Evolutionary conservation across 2,797 vertebrate genomes (phyloP), one percentile per base, ranked within the genome.

Genomic region (Oreortyx pictus): DNA sequence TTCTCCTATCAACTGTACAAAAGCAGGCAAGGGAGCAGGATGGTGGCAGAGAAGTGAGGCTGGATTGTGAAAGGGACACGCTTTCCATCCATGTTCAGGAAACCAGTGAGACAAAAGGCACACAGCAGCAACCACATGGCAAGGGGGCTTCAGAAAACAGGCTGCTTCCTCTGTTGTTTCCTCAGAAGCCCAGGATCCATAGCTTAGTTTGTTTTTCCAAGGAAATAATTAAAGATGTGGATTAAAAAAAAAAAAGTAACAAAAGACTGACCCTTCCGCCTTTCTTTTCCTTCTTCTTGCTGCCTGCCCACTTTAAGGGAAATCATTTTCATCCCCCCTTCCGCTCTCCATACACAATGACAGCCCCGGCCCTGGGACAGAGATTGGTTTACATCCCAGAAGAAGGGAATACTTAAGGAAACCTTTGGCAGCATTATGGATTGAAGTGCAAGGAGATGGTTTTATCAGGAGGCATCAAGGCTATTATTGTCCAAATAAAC

Each of bases 201-300:
- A 82, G 61, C 95, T 62, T 46, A 49, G 54, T 92, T 93, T 98
- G 97, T 98, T 98, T 98, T 98, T 94, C 96, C 97, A 97, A 96
- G 98, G 98, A 98, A 98, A 98, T 98, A 95, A 98, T 98, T 98
- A 98, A 97, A 98, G 96, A 94, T 89, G 93, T 82, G 95, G 90
- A 96, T 95, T n/a, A n/a, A 52, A 91, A 90, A 91, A 88, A 79
- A 14, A 54, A 54, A 31, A 89, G 92, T 88, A 96, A 89, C 95
- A 96, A 95, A 96, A 92, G 82, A 47, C 23, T 79, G 86, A 87
- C 61, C 85, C 75, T 83, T 85, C 75, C 46, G 44, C 52, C 16
- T 67, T 43, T 43, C 22, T 9, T 16, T 1, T 6, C 25, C 52
- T 49, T 19, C 29, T 12, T 16, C 2, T 75, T 54, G 16, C 59